These are phyloP conservation scores for Calliopsis andreniformis DNA, from an alignment of 1,140 invertebrate species.

Conservation along the genomic window DNA sequence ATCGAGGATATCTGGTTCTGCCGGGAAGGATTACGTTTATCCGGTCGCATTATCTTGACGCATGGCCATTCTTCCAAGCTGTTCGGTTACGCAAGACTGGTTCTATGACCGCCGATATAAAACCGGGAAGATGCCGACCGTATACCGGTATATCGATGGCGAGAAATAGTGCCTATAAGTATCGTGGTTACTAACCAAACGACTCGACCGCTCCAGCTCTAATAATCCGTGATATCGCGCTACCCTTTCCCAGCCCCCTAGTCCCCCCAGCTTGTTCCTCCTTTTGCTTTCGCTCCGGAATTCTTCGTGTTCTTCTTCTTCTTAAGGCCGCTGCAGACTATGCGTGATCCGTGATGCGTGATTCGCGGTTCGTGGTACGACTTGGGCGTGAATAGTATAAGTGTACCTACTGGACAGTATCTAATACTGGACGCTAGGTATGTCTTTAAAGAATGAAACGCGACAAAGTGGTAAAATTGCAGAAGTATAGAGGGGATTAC, in stretches of 20 bases:
- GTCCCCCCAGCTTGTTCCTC: background rate
- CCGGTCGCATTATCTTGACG: slow-evolving; percentile 67
- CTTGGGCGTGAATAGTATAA: no score
- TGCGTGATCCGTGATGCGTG: no score
- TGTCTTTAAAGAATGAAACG: no score
- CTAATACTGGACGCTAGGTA: no score
- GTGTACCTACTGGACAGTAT: no score
- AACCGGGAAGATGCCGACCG: slow-evolving; percentile 56
- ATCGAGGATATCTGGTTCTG: slow-evolving; percentile 57
- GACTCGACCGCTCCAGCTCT: slow-evolving; percentile 24
- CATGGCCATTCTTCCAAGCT: slow-evolving; percentile 61
- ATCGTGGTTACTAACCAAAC: slow-evolving; percentile 47
- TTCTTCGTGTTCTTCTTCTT: slow-evolving; percentile 22
- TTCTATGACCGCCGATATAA: slow-evolving; percentile 58
- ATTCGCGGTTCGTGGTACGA: no score
- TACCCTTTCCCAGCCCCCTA: slow-evolving; percentile 16
- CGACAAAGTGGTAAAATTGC: no score
- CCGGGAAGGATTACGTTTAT: slow-evolving; percentile 71
- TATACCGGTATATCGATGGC: slow-evolving; percentile 53
- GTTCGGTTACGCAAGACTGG: slow-evolving; percentile 64
- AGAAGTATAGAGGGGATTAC: no score
- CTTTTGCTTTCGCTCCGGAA: background rate
- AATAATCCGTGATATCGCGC: slow-evolving; percentile 41
- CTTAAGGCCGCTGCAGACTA: no score
- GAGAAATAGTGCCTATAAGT: slow-evolving; percentile 48